Evolutionary conservation across 2,888 invertebrate species (phyloP).

Genomic region (Urechis unicinctus): DNA sequence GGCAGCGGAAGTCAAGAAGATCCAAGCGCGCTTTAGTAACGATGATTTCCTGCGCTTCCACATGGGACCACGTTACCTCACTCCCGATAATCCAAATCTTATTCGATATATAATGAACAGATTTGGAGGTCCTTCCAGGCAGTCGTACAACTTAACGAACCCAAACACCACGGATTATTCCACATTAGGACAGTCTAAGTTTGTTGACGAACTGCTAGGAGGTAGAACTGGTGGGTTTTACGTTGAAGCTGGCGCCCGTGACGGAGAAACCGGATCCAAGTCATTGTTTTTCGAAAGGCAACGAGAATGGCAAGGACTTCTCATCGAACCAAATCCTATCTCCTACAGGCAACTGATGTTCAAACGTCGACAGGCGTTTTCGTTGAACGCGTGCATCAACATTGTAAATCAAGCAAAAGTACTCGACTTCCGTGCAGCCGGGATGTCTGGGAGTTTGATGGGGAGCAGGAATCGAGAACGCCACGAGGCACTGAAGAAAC

Average conservation of each 20-base stretch:
- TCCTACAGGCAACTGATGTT: neutral
- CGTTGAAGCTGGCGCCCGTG: neutral
- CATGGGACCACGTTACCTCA: neutral
- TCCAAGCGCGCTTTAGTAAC: neutral
- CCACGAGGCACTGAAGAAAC: neutral
- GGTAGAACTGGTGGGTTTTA: neutral
- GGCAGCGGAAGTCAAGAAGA: too few relatives aligned
- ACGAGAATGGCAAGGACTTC: neutral
- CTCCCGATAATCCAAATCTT: neutral
- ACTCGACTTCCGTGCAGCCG: neutral
- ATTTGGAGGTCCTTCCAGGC: neutral
- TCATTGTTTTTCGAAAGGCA: slow-evolving; percentile 1
- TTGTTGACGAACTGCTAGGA: neutral
- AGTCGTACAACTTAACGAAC: neutral
- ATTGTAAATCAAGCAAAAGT: neutral
- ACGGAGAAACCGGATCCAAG: neutral
- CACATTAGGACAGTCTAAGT: neutral
- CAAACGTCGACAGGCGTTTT: neutral
- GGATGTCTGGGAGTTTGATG: neutral
- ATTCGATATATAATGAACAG: neutral
- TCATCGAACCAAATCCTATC: neutral
- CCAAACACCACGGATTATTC: neutral
- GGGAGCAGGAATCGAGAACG: neutral
- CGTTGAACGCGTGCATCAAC: neutral
- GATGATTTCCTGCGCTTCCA: neutral